Conservation (phyloP, 2,888 invertebrate species). For the Catocala nupta region DNA sequence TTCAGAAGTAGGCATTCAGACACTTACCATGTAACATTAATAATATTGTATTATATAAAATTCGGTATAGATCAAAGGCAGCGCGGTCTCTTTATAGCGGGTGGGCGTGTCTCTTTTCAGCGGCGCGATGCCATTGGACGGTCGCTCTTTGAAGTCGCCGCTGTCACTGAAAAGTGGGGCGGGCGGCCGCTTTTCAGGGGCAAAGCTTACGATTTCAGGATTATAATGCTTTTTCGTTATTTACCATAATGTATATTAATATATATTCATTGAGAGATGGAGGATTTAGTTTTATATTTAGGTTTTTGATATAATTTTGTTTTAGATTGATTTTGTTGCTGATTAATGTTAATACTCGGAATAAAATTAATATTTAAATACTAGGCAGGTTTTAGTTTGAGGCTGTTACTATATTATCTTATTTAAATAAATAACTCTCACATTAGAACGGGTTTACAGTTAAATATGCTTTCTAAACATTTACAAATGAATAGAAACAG, state of each 20-base stretch:
- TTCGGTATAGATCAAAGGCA: conserved; percentile 63
- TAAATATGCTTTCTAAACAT: too few species aligned
- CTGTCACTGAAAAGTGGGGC: conserved; percentile 75
- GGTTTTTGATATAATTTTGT: neutral
- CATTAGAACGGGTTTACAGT: too few species aligned
- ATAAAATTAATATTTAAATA: too few species aligned
- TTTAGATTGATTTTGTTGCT: neutral
- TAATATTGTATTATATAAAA: conserved; percentile 40
- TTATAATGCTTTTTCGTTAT: conserved; percentile 52
- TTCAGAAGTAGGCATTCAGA: conserved; percentile 6
- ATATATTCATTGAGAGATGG: conserved; percentile 23
- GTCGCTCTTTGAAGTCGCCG: conserved; percentile 63
- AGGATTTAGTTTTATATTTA: too few species aligned
- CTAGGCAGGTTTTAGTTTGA: too few species aligned
- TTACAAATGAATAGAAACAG: too few species aligned
- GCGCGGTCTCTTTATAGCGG: conserved; percentile 78
- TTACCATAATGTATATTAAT: conserved; percentile 50
- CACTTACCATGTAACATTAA: neutral
- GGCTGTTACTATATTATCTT: too few species aligned
- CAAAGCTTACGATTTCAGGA: conserved; percentile 53
- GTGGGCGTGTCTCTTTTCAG: conserved; percentile 85
- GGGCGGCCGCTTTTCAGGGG: conserved; percentile 77
- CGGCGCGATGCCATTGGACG: conserved; percentile 71
- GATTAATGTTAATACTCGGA: too few species aligned
- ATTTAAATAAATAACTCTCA: too few species aligned